These are phyloP conservation scores for Pachypeltis micranthus DNA, from an alignment of 1,140 invertebrate species.

Conservation along the genomic window DNA sequence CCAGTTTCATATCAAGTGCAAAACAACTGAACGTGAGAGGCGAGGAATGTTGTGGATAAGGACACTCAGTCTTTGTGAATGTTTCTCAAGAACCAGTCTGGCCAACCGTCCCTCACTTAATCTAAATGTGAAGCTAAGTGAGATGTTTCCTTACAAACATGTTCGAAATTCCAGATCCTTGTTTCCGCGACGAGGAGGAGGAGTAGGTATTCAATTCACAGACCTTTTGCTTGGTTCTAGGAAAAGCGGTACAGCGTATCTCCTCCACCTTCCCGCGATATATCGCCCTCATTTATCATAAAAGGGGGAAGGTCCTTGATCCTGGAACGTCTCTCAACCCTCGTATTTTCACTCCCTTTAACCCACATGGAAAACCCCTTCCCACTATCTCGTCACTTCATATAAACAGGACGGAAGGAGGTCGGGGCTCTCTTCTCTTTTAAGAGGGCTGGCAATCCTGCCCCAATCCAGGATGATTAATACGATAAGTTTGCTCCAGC, in stretches of 20 bases:
- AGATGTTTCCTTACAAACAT: neutral
- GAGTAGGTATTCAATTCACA: neutral
- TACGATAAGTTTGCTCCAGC: neutral
- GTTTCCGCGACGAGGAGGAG: neutral
- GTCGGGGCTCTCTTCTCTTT: too few relatives aligned
- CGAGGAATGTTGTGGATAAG: too few relatives aligned
- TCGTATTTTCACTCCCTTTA: neutral
- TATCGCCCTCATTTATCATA: neutral
- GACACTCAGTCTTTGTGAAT: too few relatives aligned
- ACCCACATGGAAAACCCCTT: neutral
- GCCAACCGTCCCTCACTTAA: too few relatives aligned
- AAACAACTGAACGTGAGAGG: too few relatives aligned
- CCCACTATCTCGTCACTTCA: neutral
- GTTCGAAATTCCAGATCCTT: neutral
- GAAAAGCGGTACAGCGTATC: too few relatives aligned
- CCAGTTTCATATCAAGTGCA: too few relatives aligned
- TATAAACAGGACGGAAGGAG: too few relatives aligned
- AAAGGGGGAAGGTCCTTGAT: constrained; percentile 6
- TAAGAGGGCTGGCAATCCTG: too few relatives aligned
- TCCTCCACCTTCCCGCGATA: neutral
- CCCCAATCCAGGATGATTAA: constrained; percentile 5
- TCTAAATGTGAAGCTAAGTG: neutral
- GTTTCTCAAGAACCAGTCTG: too few relatives aligned
- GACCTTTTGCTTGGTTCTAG: neutral
- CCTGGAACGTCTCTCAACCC: neutral